Evolutionary conservation across 2,888 invertebrate species (phyloP).

Genomic region (Agapetus fuscipes): DNA sequence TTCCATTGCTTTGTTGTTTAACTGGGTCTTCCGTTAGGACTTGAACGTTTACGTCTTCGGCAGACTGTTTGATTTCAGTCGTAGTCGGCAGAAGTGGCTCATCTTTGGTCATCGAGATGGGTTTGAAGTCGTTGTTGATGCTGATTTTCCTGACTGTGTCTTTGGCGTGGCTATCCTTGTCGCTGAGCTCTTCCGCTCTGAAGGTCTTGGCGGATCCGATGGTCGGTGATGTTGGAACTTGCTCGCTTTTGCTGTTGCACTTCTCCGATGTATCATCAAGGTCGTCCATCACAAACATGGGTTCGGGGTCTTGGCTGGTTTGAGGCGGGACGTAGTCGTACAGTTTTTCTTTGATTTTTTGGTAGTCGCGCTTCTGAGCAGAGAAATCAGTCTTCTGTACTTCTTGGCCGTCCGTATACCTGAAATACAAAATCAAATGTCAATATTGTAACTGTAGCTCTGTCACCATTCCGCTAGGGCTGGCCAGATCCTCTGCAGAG

Average conservation of each 20-base stretch:
- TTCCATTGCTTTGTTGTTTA: slow-evolving; percentile 33
- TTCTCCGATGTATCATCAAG: slow-evolving; percentile 37
- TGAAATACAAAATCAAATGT: slow-evolving; percentile 25
- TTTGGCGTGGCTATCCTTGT: slow-evolving; percentile 37
- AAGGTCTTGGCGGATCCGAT: slow-evolving; percentile 43
- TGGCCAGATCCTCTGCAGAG: too few species aligned
- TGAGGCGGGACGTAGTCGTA: slow-evolving; percentile 24
- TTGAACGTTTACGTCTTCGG: slow-evolving; percentile 21
- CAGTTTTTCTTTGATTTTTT: slow-evolving; percentile 29
- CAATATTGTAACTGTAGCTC: too few species aligned
- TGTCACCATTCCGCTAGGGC: too few species aligned
- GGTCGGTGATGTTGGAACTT: slow-evolving; percentile 36
- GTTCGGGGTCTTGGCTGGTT: slow-evolving; percentile 41
- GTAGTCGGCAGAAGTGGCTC: slow-evolving; percentile 10
- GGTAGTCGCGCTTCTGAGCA: slow-evolving; percentile 36
- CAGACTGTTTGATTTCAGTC: slow-evolving; percentile 29
- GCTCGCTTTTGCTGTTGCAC: slow-evolving; percentile 22
- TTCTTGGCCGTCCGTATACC: slow-evolving; percentile 49
- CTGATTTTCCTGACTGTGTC: slow-evolving; percentile 53
- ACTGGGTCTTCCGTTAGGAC: slow-evolving; percentile 25
- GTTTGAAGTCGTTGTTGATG: slow-evolving; percentile 53
- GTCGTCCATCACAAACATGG: slow-evolving; percentile 60
- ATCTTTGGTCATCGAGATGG: slow-evolving; percentile 32
- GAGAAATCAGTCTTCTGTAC: slow-evolving; percentile 47
- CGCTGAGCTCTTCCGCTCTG: slow-evolving; percentile 44